A percentile compares a stretch with the other conserved stretches of the same genome.
Conservation (phyloP, 1,140 invertebrate species). For the Papilio xuthus region DNA sequence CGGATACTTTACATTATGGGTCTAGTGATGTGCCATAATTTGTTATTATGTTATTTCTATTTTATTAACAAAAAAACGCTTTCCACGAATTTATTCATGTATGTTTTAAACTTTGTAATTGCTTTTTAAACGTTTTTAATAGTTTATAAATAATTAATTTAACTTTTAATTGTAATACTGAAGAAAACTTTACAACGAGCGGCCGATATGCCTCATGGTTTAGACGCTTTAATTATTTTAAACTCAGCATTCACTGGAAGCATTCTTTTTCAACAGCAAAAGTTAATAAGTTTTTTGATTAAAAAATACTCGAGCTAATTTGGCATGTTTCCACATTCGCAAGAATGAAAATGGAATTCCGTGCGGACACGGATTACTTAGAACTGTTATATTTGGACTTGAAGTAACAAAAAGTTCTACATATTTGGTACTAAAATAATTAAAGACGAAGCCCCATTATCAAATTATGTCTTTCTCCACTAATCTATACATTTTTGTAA, state of each 20-base stretch:
- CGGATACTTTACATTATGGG: constrained; percentile 49
- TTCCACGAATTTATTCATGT: too few species aligned
- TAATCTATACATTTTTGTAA: neutral
- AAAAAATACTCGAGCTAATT: constrained; percentile 33
- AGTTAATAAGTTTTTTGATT: constrained; percentile 34
- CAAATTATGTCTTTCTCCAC: neutral
- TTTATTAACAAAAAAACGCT: too few species aligned
- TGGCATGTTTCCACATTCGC: constrained; percentile 30
- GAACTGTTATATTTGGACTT: constrained; percentile 1
- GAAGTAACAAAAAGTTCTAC: neutral
- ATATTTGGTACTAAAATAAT: neutral
- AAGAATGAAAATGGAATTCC: constrained; percentile 29
- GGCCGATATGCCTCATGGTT: neutral
- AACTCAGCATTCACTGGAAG: neutral
- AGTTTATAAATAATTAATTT: neutral
- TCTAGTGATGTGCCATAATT: constrained; percentile 36
- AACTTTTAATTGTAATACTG: constrained; percentile 1
- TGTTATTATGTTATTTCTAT: too few species aligned
- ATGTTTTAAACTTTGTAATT: neutral
- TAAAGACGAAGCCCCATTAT: neutral
- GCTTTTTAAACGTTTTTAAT: neutral
- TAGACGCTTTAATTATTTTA: constrained; percentile 15
- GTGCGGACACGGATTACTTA: constrained; percentile 2
- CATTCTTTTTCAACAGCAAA: constrained; percentile 20
- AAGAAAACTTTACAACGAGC: neutral